phyloP scores from a whole-genome alignment of 2,888 invertebrate genomes.

The Limnephilus auricula region DNA sequence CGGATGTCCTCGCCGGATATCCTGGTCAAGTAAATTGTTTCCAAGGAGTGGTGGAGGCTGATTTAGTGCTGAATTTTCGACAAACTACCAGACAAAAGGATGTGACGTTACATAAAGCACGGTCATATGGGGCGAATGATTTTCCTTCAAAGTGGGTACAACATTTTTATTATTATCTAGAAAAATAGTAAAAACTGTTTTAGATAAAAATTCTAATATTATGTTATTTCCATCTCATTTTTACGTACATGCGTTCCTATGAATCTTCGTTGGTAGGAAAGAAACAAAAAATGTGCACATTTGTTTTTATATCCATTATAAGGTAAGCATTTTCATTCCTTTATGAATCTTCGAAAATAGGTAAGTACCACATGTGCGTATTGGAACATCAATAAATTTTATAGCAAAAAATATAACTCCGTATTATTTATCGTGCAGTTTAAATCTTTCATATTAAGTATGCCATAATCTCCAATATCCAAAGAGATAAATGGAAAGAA shows the following conservation, averaged over 20 bases:
- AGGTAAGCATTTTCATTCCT: background rate
- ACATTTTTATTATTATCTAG: background rate
- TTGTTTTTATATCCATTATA: background rate
- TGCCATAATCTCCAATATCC: background rate
- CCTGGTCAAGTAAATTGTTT: slow-evolving; percentile 51
- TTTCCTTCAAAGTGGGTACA: background rate
- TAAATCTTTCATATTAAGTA: slow-evolving; percentile 2
- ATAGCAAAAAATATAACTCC: background rate
- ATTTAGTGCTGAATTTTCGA: slow-evolving; percentile 51
- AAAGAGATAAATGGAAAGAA: slow-evolving; percentile 12
- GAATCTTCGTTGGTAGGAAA: too few relatives aligned
- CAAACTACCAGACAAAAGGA: slow-evolving; percentile 58
- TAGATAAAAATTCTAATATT: background rate
- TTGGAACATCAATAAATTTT: background rate
- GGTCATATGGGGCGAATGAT: slow-evolving; percentile 55
- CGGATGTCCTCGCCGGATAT: background rate
- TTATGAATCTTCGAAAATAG: background rate
- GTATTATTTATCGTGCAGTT: background rate
- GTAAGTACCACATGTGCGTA: background rate
- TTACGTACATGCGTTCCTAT: too few relatives aligned
- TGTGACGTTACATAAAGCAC: slow-evolving; percentile 35
- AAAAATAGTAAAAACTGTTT: background rate
- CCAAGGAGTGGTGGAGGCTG: slow-evolving; percentile 54
- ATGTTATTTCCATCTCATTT: too few relatives aligned
- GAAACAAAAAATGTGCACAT: background rate